phyloP scores from a whole-genome alignment of 2,888 invertebrate species.

The Odontothrips loti region DNA sequence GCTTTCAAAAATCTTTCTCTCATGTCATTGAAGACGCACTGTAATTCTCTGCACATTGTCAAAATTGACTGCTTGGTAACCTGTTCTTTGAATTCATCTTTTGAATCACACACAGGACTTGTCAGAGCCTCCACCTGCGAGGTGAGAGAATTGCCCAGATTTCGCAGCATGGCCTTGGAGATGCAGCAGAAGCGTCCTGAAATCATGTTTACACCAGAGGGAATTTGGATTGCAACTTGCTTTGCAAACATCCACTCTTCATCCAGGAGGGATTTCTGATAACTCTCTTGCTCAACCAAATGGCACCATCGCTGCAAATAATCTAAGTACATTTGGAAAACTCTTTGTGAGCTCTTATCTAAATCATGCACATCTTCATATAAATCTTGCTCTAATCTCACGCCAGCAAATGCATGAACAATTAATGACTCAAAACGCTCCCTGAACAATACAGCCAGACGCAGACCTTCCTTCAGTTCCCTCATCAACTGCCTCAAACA shows the following conservation, averaged over 20 bases:
- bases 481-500: slow-evolving; percentile 84
- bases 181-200: background rate
- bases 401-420: slow-evolving; percentile 53
- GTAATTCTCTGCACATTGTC: slow-evolving; percentile 70
- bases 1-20: slow-evolving; percentile 76
- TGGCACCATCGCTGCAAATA: slow-evolving; percentile 81
- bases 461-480: slow-evolving; percentile 85
- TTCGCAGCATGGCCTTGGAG: background rate
- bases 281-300: slow-evolving; percentile 57
- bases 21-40: slow-evolving; percentile 71
- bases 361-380: slow-evolving; percentile 63
- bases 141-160: background rate
- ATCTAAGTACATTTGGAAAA: slow-evolving; percentile 73
- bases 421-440: slow-evolving; percentile 68
- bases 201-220: slow-evolving; percentile 62
- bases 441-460: slow-evolving; percentile 76
- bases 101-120: background rate
- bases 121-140: background rate
- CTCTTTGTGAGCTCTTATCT: slow-evolving; percentile 69
- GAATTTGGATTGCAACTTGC: slow-evolving; percentile 69
- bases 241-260: slow-evolving; percentile 86
- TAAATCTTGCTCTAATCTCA: slow-evolving; percentile 50
- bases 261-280: slow-evolving; percentile 73
- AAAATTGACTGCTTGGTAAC: slow-evolving; percentile 50
- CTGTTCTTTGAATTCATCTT: background rate